Conservation (phyloP, 2,888 invertebrate genomes). For the Oegoconia quadripuncta region DNA sequence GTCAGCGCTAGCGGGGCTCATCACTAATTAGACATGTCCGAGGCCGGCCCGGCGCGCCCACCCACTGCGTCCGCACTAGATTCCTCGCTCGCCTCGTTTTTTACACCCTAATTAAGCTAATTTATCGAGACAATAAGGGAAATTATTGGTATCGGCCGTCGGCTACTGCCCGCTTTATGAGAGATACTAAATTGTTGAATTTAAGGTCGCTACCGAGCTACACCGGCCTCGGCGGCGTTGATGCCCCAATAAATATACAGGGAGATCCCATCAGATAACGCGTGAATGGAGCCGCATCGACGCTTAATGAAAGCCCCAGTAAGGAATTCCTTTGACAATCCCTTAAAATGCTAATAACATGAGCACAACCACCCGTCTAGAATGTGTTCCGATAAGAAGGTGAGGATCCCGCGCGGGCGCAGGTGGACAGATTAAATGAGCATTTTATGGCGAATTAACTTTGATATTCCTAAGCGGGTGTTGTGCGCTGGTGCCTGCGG, state of each 20-base stretch:
- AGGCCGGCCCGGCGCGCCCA: slow-evolving; percentile 17
- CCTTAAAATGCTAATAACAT: slow-evolving; percentile 51
- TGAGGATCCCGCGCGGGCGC: slow-evolving; percentile 35
- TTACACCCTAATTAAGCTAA: slow-evolving; percentile 78
- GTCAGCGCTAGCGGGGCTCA: not conserved
- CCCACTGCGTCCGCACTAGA: slow-evolving; percentile 47
- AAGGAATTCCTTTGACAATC: slow-evolving; percentile 46
- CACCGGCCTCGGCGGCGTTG: slow-evolving; percentile 40
- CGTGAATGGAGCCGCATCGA: slow-evolving; percentile 33
- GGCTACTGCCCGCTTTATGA: slow-evolving; percentile 65
- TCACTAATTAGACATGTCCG: not conserved
- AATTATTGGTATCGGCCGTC: slow-evolving; percentile 57
- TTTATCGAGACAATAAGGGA: slow-evolving; percentile 75
- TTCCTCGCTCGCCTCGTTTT: slow-evolving; percentile 64
- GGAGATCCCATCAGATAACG: slow-evolving; percentile 63
- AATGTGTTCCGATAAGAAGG: slow-evolving; percentile 50
- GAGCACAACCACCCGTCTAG: slow-evolving; percentile 33
- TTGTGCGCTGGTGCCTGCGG: slow-evolving; percentile 7
- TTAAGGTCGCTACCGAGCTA: slow-evolving; percentile 71
- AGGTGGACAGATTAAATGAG: slow-evolving; percentile 46
- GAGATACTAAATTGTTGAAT: slow-evolving; percentile 64
- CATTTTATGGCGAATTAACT: slow-evolving; percentile 48
- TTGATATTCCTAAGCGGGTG: slow-evolving; percentile 10
- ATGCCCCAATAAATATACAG: slow-evolving; percentile 67
- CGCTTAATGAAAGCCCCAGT: slow-evolving; percentile 44